A percentile compares a stretch with the other conserved stretches of the same genome.
phyloP scores from a whole-genome alignment of 2,797 vertebrate species.

The Cossypha caffra region DNA sequence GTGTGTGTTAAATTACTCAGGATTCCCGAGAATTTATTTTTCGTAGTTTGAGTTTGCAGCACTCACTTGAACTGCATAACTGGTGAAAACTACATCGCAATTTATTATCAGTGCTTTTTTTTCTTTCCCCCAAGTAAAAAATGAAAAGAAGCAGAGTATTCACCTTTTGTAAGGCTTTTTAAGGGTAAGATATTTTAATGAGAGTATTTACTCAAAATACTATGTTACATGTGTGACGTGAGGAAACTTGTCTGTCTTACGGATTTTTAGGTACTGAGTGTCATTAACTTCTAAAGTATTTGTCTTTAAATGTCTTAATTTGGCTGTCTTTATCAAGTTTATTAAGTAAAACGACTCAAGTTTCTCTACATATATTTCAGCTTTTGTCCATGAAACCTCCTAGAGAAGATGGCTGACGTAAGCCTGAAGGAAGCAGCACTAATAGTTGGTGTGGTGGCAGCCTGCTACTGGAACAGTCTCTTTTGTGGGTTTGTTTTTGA shows the following conservation, averaged over 20 bases:
- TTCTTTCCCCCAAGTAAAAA: not conserved
- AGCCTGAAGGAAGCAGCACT: conserved; percentile 89
- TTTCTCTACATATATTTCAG: not conserved
- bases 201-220: not conserved
- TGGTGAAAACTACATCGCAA: not conserved
- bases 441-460: conserved; percentile 88
- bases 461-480: conserved; percentile 97
- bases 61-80: not conserved
- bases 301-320: not conserved
- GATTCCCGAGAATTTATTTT: not conserved
- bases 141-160: not conserved
- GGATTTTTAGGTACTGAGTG: not conserved
- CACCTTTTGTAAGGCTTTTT: not conserved
- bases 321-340: not conserved
- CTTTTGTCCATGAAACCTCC: conserved; percentile 80
- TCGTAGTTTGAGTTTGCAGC: not conserved
- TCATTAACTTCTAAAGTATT: not conserved
- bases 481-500: conserved; percentile 97
- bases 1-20: not conserved
- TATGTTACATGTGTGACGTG: not conserved
- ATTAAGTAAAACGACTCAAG: not conserved
- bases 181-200: not conserved
- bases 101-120: not conserved
- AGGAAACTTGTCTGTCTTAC: not conserved
- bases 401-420: conserved; percentile 87